Evolutionary conservation across 2,888 invertebrate species (phyloP).

Genomic region (Pseudococcus jackbeardsleyi): DNA sequence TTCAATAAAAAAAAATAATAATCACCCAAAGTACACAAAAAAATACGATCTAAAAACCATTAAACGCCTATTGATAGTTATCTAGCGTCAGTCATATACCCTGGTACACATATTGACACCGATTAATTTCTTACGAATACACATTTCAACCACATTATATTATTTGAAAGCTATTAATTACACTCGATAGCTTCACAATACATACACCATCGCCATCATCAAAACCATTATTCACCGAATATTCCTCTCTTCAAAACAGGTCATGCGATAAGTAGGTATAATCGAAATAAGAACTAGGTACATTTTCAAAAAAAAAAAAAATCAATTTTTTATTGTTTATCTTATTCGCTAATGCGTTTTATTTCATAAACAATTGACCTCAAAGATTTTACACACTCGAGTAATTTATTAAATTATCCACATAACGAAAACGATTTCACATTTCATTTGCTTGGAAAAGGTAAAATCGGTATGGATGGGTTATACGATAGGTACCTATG

Average conservation of each 20-base stretch:
- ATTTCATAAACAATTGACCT: background rate
- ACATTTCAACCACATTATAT: background rate
- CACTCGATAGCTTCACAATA: constrained; percentile 6
- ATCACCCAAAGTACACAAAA: too few species aligned
- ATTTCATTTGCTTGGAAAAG: background rate
- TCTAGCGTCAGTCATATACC: too few species aligned
- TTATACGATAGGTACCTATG: too few species aligned
- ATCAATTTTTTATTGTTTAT: background rate
- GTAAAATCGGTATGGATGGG: too few species aligned
- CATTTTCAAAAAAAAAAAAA: background rate
- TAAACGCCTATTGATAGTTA: too few species aligned
- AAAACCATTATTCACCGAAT: background rate
- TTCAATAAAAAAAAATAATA: too few species aligned
- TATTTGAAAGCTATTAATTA: background rate
- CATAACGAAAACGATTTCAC: constrained; percentile 14
- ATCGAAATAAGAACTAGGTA: background rate
- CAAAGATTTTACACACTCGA: background rate
- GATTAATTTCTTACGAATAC: background rate
- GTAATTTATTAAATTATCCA: constrained; percentile 18
- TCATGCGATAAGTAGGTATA: constrained; percentile 20
- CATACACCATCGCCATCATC: background rate
- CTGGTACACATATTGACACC: too few species aligned
- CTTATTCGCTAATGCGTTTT: background rate
- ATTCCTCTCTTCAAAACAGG: background rate
- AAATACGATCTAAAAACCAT: too few species aligned